Conservation (phyloP, 2,113 vertebrate genomes). For the Lycocorax pyrrhopterus region DNA sequence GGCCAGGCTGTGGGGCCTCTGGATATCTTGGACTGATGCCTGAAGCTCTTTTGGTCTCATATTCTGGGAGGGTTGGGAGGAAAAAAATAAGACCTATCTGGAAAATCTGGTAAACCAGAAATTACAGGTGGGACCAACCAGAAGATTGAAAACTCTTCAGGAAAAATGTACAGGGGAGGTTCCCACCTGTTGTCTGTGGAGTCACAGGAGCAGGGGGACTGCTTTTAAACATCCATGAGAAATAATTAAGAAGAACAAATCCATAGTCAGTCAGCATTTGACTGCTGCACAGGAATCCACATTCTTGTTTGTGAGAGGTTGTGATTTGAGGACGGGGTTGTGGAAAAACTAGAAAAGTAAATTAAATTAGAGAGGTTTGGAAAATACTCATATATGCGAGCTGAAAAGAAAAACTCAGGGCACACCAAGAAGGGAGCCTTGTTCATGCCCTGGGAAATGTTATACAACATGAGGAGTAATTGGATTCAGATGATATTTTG, state of each 20-base stretch:
- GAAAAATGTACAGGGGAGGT: not conserved
- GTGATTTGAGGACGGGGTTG: not conserved
- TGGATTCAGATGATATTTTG: slow-evolving; percentile 30
- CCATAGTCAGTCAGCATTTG: not conserved
- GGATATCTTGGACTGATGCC: slow-evolving; percentile 1
- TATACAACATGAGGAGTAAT: not conserved
- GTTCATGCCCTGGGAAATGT: not conserved
- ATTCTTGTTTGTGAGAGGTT: not conserved
- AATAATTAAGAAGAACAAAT: not conserved
- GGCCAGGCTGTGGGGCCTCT: not conserved
- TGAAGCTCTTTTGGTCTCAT: not conserved
- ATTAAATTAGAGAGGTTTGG: not conserved
- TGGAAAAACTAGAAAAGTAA: not conserved
- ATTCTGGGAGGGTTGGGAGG: not conserved
- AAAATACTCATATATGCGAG: fast-evolving
- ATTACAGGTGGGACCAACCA: not conserved
- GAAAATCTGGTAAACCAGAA: not conserved
- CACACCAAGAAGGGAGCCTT: not conserved
- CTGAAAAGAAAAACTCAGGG: not conserved
- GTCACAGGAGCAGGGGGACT: not conserved
- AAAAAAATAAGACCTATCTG: not conserved
- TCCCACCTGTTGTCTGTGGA: not conserved
- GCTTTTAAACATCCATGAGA: not conserved
- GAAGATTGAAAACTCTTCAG: not conserved
- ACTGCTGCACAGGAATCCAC: not conserved